Base-by-base conservation (phyloP, 1,140 invertebrate species). In the Sitodiplosis mosellana region DNA sequence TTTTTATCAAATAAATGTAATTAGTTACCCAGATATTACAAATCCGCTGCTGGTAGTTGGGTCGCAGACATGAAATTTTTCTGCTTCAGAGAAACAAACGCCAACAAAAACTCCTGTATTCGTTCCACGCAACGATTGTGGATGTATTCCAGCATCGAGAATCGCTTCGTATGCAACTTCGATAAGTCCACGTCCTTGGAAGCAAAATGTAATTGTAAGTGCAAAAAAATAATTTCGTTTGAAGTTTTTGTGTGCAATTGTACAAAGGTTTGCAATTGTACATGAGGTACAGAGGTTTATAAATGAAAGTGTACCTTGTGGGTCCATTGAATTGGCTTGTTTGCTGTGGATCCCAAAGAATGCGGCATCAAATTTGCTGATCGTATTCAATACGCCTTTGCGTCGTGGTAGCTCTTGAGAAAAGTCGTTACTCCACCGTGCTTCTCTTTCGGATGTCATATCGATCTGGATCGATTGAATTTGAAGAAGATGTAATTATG, bases 101-200 rank as follows among this genome's bases (percentile, higher is more conserved):
- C 83, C 86, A 45, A 87, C 68, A 55, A 78, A 85, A 2, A 89
- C 84, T 15, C 82, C 85, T 2, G 79, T 87, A 55, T 70, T 82
- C 2, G 70, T 73, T n/a, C 77, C 83, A 47, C 72, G 68, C 8
- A 86, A 56, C 40, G 61, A 65, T 48, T 64, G 64, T 17, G 63
- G 62, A 49, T 62, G 63, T 1, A 65, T 53, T 22, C 62, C 68
- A 36, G 64, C 60, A 47, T 59, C 62, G 18, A 65, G 54, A 6
- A 71, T 57, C 17, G 66, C 64, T 52, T 71, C 69, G 41, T 66
- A 70, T 6, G 61, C 61, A 2, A 52, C 52, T 54, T 74, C 69
- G 12, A 74, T 59, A 20, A 75, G 50, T 38, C 71, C 56, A 46
- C 73, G 57, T n/a, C n/a, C n/a, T n/a, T n/a, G n/a, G n/a, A n/a